These are phyloP conservation scores for Lemur catta DNA, from an alignment of 2,797 vertebrate genomes.

Conservation along the genomic window DNA sequence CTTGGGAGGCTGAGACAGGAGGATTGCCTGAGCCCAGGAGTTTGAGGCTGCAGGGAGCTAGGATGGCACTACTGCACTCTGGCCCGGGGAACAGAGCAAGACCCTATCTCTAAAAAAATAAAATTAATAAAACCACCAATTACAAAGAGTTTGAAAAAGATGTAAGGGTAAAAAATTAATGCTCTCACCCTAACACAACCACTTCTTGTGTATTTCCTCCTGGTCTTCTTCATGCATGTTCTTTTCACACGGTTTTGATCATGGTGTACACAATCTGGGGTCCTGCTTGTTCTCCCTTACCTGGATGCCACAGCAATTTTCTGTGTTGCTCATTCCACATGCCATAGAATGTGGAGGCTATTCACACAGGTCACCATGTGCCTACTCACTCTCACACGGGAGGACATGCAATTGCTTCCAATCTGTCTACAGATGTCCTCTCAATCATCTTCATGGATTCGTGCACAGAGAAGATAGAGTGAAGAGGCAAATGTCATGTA, in stretches of 20 bases:
- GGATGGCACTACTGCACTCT: background rate
- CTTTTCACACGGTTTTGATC: background rate
- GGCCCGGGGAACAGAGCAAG: background rate
- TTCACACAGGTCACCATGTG: background rate
- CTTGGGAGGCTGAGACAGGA: background rate
- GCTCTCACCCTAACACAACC: background rate
- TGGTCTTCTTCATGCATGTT: background rate
- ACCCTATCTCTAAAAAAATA: background rate
- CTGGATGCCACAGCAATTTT: background rate
- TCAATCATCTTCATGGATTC: background rate
- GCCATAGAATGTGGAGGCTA: background rate
- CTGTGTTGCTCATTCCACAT: background rate
- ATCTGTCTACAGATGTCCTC: background rate
- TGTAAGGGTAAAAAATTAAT: background rate
- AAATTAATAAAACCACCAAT: background rate
- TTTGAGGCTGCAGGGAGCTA: background rate
- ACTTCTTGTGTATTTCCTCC: background rate
- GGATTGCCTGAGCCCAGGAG: background rate
- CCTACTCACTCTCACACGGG: background rate
- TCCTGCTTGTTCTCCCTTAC: background rate
- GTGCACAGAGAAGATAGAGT: background rate
- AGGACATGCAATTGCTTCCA: background rate
- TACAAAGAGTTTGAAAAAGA: slow-evolving; percentile 4
- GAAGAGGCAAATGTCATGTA: background rate
- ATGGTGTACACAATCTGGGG: background rate